phyloP scores from a whole-genome alignment of 30 jellyfish, hydroid and myxozoan genomes.

The Sanderia malayensis region DNA sequence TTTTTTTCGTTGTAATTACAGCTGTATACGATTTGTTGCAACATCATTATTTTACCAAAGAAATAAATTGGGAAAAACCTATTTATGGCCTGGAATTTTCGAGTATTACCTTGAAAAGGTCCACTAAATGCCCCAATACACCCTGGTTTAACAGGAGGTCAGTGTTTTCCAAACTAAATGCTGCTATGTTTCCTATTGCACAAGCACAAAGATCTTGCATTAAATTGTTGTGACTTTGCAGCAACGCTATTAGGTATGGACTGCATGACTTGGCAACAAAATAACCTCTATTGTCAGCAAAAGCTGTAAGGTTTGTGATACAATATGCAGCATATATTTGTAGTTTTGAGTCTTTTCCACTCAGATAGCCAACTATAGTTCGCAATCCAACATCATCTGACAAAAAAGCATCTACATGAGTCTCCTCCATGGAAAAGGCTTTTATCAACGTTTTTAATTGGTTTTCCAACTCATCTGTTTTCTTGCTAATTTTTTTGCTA shows the following conservation, averaged over 20 bases:
- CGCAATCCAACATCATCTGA: conserved; percentile 58
- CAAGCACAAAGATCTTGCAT: conserved; percentile 80
- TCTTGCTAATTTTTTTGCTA: conserved; percentile 22
- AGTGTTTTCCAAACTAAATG: conserved; percentile 60
- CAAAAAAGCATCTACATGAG: conserved; percentile 62
- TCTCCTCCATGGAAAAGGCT: conserved; percentile 40
- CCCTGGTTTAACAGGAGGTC: conserved; percentile 72
- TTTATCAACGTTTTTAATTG: conserved; percentile 36
- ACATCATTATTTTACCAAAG: too few species aligned
- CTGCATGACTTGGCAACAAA: conserved; percentile 72
- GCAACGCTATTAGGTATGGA: conserved; percentile 74
- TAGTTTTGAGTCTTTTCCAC: conserved; percentile 77
- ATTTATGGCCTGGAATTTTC: too few species aligned
- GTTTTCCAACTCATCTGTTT: conserved; percentile 27
- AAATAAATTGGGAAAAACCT: too few species aligned
- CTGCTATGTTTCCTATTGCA: conserved; percentile 94
- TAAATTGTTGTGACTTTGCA: conserved; percentile 61
- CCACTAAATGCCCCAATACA: conserved; percentile 60
- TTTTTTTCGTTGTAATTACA: too few species aligned
- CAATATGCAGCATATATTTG: conserved; percentile 94
- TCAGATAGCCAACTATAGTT: conserved; percentile 59
- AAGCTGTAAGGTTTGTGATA: conserved; percentile 69
- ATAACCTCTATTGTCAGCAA: conserved; percentile 37
- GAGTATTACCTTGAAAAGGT: conserved; percentile 71
- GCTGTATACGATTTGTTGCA: too few species aligned